A percentile compares a stretch with the other conserved stretches of the same genome.
Evolutionary conservation across 2,888 invertebrate species (phyloP).

Genomic region (Tipula vernalis): DNA sequence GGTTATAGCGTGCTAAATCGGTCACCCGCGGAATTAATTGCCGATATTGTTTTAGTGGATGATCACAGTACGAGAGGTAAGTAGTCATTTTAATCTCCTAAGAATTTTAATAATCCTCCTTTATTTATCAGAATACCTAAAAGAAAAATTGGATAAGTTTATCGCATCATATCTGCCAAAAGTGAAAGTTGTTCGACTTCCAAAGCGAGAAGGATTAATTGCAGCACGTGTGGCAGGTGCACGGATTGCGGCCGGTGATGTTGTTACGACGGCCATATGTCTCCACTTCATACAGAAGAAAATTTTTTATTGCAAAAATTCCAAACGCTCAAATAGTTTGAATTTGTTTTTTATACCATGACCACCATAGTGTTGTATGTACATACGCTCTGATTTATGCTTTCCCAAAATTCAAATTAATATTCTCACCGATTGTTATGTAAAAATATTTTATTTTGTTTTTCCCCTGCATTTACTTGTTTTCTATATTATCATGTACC

Average conservation of each 20-base stretch:
- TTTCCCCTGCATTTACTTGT: too few species aligned
- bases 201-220: slow-evolving; percentile 68
- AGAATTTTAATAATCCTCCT: background rate
- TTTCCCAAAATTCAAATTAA: too few species aligned
- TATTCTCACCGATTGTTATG: too few species aligned
- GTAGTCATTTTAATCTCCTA: background rate
- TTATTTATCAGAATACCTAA: slow-evolving; percentile 43
- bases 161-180: slow-evolving; percentile 53
- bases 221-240: slow-evolving; percentile 79
- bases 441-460: too few species aligned
- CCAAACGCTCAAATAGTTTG: too few species aligned
- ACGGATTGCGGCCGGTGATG: slow-evolving; percentile 56
- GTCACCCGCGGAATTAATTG: slow-evolving; percentile 63
- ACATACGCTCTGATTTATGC: too few species aligned
- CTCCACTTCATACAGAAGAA: too few species aligned
- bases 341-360: too few species aligned
- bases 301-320: too few species aligned
- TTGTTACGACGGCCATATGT: too few species aligned
- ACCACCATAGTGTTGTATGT: too few species aligned
- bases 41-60: slow-evolving; percentile 83
- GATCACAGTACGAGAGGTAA: slow-evolving; percentile 57
- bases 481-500: too few species aligned
- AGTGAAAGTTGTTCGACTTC: slow-evolving; percentile 60
- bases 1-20: slow-evolving; percentile 66
- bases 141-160: slow-evolving; percentile 62